These are phyloP conservation scores for Periplaneta americana DNA, from an alignment of 1,140 invertebrate species.

Conservation along the genomic window DNA sequence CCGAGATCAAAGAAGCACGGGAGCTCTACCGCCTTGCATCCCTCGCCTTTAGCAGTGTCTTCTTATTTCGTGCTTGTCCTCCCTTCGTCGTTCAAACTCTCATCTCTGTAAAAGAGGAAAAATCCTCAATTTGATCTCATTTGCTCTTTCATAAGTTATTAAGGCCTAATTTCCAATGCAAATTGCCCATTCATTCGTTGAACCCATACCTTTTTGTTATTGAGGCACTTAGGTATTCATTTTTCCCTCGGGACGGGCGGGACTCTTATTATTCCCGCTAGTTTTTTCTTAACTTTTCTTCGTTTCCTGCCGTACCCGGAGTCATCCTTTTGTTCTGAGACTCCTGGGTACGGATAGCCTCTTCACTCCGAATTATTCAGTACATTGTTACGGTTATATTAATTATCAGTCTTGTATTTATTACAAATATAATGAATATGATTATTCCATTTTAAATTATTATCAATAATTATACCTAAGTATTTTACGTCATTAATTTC, in stretches of 20 bases:
- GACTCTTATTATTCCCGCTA: neutral
- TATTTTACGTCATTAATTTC: too few relatives aligned
- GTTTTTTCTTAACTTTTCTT: neutral
- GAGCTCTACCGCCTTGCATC: too few relatives aligned
- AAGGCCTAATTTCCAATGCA: neutral
- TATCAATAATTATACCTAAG: too few relatives aligned
- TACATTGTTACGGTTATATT: too few relatives aligned
- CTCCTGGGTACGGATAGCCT: too few relatives aligned
- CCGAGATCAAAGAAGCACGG: too few relatives aligned
- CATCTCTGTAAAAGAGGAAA: neutral
- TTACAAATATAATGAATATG: too few relatives aligned
- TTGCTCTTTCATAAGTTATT: neutral
- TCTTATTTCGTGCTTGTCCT: neutral
- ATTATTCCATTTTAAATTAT: too few relatives aligned
- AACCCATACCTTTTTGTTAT: neutral
- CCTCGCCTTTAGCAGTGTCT: too few relatives aligned
- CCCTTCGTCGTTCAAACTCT: neutral
- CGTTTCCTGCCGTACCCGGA: neutral
- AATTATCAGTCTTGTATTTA: too few relatives aligned
- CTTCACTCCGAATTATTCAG: too few relatives aligned
- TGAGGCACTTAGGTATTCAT: neutral
- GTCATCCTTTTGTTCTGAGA: neutral
- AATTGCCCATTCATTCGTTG: neutral
- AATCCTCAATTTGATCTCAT: neutral
- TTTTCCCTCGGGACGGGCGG: neutral